Evolutionary conservation across 2,797 vertebrate genomes (phyloP).

Genomic region (Sarcoramphus papa): DNA sequence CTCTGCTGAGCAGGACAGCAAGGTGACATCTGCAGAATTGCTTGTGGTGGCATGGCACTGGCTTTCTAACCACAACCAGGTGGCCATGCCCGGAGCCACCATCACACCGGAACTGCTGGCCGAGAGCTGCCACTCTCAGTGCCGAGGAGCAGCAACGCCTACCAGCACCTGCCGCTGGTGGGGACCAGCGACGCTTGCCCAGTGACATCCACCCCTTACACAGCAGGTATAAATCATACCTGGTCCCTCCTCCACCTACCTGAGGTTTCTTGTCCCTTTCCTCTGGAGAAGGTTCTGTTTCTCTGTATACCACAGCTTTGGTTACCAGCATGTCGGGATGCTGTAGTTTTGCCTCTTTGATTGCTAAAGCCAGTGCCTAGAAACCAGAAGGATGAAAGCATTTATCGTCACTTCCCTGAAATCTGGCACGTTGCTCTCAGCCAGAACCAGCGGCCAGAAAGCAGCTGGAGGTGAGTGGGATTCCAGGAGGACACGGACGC

Average conservation of each 20-base stretch:
- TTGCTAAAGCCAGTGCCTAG: slow-evolving; percentile 94
- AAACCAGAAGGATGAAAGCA: background rate
- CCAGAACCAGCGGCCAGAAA: background rate
- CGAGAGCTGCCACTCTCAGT: background rate
- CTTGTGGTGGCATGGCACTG: background rate
- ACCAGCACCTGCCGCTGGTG: background rate
- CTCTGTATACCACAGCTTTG: slow-evolving; percentile 98
- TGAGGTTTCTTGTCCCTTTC: slow-evolving; percentile 86
- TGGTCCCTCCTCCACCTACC: slow-evolving; percentile 69
- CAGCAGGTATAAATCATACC: background rate
- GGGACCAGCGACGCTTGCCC: background rate
- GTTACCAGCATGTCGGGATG: slow-evolving; percentile 99
- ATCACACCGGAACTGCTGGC: background rate
- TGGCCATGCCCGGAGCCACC: background rate
- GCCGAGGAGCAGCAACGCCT: background rate
- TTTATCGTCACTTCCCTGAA: background rate
- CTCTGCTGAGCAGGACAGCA: background rate
- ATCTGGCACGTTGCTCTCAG: background rate
- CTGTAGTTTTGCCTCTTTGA: slow-evolving; percentile 97
- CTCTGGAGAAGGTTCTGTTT: slow-evolving; percentile 92
- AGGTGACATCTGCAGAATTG: background rate
- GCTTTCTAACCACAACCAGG: background rate
- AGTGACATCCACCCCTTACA: background rate
- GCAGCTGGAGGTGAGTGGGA: background rate
- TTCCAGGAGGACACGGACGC: background rate